Evolutionary conservation across 1,140 invertebrate genomes (phyloP).

Genomic region (Mylabris phalerata): DNA sequence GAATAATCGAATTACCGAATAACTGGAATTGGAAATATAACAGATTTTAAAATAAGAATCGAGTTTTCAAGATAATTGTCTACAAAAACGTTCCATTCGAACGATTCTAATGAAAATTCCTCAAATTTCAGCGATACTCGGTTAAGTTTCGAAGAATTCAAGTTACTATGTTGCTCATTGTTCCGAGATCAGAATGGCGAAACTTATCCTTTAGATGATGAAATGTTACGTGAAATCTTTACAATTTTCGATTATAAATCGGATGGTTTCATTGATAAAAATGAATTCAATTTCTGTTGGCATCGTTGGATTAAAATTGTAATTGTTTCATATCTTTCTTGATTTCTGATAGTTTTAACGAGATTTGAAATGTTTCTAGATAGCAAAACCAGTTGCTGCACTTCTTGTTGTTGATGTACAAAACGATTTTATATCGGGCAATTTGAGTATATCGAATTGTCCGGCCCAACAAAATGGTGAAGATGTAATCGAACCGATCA

Average conservation of each 20-base stretch:
- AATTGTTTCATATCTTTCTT: conserved; percentile 2
- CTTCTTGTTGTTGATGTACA: conserved; percentile 75
- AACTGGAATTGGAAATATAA: no score
- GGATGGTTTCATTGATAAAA: conserved; percentile 50
- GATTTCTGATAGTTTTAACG: no score
- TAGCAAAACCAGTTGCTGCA: conserved; percentile 51
- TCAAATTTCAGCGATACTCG: conserved; percentile 45
- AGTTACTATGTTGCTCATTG: conserved; percentile 48
- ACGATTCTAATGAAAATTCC: no score
- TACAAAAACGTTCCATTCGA: no score
- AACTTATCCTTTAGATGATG: conserved; percentile 45
- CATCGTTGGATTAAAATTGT: conserved; percentile 44
- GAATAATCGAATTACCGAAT: no score
- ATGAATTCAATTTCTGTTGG: conserved; percentile 49
- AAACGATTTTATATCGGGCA: conserved; percentile 77
- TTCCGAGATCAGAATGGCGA: conserved; percentile 51
- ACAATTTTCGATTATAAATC: conserved; percentile 48
- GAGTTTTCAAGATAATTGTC: no score
- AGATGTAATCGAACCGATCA: conserved; percentile 62
- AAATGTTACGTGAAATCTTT: conserved; percentile 49
- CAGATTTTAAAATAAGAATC: no score
- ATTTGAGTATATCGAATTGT: conserved; percentile 60
- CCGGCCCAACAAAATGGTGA: conserved; percentile 57
- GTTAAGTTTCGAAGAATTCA: conserved; percentile 51
- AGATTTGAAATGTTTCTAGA: conserved; percentile 5